These are phyloP conservation scores for Geophilus truncorum DNA, from an alignment of 2,888 invertebrate species.

Conservation along the genomic window DNA sequence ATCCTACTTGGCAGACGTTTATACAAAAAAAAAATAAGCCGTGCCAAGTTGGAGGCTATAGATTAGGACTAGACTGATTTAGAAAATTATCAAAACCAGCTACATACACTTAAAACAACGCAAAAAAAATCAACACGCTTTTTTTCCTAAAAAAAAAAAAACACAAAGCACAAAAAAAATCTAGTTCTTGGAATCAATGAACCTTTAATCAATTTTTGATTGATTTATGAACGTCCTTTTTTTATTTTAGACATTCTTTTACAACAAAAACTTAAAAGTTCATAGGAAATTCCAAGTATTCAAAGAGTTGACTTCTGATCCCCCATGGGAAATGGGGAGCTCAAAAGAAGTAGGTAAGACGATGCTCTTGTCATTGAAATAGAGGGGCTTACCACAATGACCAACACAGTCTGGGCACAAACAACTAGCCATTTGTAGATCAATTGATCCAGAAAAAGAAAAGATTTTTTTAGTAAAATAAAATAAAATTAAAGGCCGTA, in stretches of 20 bases:
- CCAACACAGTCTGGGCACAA: neutral
- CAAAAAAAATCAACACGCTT: neutral
- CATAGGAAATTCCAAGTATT: neutral
- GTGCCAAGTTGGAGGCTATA: neutral
- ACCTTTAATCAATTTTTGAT: neutral
- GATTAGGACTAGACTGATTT: neutral
- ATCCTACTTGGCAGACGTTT: neutral
- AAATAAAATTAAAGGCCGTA: too few relatives aligned
- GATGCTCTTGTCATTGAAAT: constrained; percentile 24
- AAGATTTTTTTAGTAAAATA: neutral
- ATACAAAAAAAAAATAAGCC: neutral
- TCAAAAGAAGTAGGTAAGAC: constrained; percentile 15
- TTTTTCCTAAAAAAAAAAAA: neutral
- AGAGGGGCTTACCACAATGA: constrained; percentile 10
- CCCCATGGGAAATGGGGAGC: constrained; percentile 1
- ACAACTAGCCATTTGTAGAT: neutral
- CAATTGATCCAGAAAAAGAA: neutral
- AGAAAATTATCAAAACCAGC: neutral
- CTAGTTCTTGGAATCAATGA: neutral
- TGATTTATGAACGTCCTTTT: neutral
- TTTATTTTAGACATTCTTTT: neutral
- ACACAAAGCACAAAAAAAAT: neutral
- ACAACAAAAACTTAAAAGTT: neutral
- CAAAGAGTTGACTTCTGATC: constrained; percentile 17
- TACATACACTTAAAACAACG: neutral